Evolutionary conservation across 2,113 vertebrate genomes (phyloP).

Genomic region (Trogon melanurus): DNA sequence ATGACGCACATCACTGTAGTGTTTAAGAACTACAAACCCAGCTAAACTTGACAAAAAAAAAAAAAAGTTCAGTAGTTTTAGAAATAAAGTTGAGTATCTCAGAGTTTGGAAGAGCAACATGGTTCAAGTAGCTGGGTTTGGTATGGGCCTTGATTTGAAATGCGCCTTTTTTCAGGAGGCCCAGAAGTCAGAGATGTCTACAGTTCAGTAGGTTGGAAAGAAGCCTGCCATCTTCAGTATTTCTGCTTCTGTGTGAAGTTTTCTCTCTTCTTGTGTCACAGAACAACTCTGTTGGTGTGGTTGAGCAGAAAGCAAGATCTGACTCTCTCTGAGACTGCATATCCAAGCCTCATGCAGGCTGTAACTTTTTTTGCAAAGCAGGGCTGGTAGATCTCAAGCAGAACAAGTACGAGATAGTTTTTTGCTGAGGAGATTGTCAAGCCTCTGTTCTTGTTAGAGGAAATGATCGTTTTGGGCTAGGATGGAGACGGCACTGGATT

Average conservation of each 20-base stretch:
- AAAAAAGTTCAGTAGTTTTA: not conserved
- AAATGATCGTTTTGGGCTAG: not conserved
- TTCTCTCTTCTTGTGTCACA: not conserved
- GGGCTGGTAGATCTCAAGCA: not conserved
- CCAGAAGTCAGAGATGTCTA: not conserved
- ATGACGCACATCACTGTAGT: conserved; percentile 27
- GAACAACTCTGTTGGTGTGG: not conserved
- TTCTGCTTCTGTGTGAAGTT: not conserved
- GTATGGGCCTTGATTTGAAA: not conserved
- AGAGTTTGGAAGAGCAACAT: not conserved
- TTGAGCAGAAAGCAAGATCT: not conserved
- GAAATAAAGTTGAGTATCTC: not conserved
- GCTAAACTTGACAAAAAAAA: not conserved
- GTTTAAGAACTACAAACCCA: conserved; percentile 7
- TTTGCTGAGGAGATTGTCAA: not conserved
- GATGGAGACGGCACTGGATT: not conserved
- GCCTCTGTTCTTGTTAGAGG: not conserved
- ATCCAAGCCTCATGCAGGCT: not conserved
- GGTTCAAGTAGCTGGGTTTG: not conserved
- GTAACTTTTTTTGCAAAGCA: not conserved
- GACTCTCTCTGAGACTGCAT: not conserved
- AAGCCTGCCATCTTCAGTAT: not conserved
- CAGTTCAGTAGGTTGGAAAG: not conserved
- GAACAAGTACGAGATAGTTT: not conserved
- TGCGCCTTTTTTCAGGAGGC: not conserved